phyloP scores from a whole-genome alignment of 2,888 invertebrate species.

The Thymelicus lineola region DNA sequence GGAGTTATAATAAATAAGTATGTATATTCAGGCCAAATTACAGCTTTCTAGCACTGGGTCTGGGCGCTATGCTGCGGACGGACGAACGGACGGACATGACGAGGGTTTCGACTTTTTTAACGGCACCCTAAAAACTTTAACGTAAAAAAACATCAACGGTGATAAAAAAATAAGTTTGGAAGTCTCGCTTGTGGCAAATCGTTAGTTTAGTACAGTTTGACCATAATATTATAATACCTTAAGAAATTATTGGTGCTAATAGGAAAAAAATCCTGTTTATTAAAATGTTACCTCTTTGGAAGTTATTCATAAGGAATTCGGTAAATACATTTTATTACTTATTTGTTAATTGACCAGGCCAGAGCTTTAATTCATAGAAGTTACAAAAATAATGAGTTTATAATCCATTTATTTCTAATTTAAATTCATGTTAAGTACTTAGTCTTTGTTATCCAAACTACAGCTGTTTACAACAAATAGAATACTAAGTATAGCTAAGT shows the following conservation, averaged over 20 bases:
- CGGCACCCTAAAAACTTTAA: slow-evolving; percentile 12
- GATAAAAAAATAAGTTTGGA: slow-evolving; percentile 45
- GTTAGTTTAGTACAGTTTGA: slow-evolving; percentile 60
- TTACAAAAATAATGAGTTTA: background rate
- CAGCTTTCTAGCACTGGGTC: no score
- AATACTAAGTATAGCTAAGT: no score
- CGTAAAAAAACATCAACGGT: slow-evolving; percentile 64
- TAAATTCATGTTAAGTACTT: background rate
- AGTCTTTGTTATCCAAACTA: background rate
- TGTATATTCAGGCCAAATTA: no score
- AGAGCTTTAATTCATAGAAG: background rate
- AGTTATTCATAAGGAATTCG: slow-evolving; percentile 74
- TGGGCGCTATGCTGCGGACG: no score
- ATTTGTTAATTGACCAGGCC: background rate
- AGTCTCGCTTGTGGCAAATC: slow-evolving; percentile 47
- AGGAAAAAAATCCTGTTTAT: slow-evolving; percentile 20
- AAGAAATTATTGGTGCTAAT: slow-evolving; percentile 36
- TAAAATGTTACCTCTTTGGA: slow-evolving; percentile 76
- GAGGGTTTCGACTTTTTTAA: no score
- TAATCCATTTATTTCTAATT: background rate
- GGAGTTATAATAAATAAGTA: no score
- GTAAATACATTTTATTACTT: slow-evolving; percentile 52
- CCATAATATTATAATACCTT: slow-evolving; percentile 45
- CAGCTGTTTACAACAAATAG: no score
- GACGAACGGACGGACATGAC: no score